These are phyloP conservation scores for Myripristis jacobus DNA, from an alignment of 2,797 vertebrate species.

Conservation along the genomic window DNA sequence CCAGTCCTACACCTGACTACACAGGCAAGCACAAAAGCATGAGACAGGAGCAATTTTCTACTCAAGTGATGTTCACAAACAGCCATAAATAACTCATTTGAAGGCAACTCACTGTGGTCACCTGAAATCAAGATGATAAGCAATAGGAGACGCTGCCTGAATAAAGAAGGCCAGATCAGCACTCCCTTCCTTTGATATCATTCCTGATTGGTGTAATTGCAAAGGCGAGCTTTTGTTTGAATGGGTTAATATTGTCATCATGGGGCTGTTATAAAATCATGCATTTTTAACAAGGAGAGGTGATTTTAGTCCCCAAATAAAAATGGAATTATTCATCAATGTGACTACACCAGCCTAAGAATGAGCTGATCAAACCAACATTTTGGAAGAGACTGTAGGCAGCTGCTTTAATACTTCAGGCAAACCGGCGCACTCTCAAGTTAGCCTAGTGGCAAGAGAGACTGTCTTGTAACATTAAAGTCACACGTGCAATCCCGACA, in stretches of 20 bases:
- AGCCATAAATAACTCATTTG: conserved; percentile 83
- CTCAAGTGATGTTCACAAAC: conserved; percentile 74
- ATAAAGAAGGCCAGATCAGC: conserved; percentile 28
- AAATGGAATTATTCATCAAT: conserved; percentile 64
- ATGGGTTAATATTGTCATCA: conserved; percentile 60
- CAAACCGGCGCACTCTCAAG: conserved; percentile 29
- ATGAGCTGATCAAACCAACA: conserved; percentile 45
- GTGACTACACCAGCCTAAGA: conserved; percentile 31
- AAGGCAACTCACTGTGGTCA: conserved; percentile 83
- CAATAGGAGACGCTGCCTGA: conserved; percentile 60
- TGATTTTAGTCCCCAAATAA: conserved; percentile 55
- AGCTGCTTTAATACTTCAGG: conserved; percentile 31
- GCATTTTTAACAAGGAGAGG: conserved; percentile 69
- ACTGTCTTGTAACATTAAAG: conserved; percentile 8
- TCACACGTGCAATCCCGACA: neutral
- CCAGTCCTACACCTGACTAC: conserved; percentile 70
- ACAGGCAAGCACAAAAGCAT: conserved; percentile 68
- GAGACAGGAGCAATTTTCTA: conserved; percentile 68
- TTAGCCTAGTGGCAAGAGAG: conserved; percentile 3
- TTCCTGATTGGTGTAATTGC: conserved; percentile 61
- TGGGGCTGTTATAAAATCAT: conserved; percentile 60
- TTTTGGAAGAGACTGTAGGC: conserved; percentile 35
- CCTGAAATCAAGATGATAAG: conserved; percentile 84
- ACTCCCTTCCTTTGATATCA: conserved; percentile 31
- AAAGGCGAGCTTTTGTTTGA: conserved; percentile 71